These are phyloP conservation scores for Piaya cayana DNA, from an alignment of 2,113 vertebrate species.

Conservation along the genomic window DNA sequence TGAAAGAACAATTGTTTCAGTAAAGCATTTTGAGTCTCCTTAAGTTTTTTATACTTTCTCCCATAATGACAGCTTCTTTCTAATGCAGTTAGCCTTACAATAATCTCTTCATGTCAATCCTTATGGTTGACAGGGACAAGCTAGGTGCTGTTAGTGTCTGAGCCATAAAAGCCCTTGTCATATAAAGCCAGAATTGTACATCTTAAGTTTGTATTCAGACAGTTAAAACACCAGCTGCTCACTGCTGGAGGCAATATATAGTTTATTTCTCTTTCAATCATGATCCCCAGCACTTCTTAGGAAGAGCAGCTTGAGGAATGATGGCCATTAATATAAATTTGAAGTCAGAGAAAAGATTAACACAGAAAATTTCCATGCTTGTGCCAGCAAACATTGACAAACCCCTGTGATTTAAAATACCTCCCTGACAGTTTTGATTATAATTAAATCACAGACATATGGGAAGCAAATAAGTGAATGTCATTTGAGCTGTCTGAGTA, in stretches of 20 bases:
- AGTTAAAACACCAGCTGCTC: slow-evolving; percentile 45
- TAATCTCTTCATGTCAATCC: not conserved
- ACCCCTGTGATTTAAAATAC: slow-evolving; percentile 65
- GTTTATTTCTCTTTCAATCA: slow-evolving; percentile 58
- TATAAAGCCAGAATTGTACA: slow-evolving; percentile 7
- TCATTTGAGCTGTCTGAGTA: slow-evolving; percentile 40
- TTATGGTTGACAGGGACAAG: not conserved
- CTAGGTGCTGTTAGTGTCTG: not conserved
- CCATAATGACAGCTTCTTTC: not conserved
- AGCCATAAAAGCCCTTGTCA: not conserved
- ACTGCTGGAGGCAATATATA: slow-evolving; percentile 24
- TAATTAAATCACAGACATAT: slow-evolving; percentile 76
- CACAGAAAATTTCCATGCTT: slow-evolving; percentile 33
- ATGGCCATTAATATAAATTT: slow-evolving; percentile 68
- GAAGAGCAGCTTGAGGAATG: slow-evolving; percentile 40
- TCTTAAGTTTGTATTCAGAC: slow-evolving; percentile 41
- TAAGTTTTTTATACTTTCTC: not conserved
- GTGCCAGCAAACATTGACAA: slow-evolving; percentile 59
- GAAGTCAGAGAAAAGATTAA: slow-evolving; percentile 64
- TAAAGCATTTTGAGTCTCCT: not conserved
- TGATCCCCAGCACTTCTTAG: slow-evolving; percentile 3
- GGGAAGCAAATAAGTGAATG: slow-evolving; percentile 55
- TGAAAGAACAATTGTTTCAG: not conserved
- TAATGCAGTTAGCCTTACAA: not conserved
- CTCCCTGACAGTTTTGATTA: slow-evolving; percentile 66